phyloP scores from a whole-genome alignment of 2,797 vertebrate genomes.

The Tinamus major region DNA sequence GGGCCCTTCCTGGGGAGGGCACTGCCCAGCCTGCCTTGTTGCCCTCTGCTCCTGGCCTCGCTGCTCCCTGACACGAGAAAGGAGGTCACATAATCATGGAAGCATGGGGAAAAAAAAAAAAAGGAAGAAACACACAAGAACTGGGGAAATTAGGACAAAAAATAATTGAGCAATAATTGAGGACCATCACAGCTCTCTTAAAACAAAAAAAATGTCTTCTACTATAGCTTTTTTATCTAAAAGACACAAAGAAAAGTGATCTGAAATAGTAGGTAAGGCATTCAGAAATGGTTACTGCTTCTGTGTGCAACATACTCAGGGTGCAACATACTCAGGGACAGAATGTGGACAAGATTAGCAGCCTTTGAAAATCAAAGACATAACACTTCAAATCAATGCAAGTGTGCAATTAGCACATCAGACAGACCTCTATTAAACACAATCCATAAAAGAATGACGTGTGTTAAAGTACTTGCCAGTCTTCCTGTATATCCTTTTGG shows the following conservation, averaged over 20 bases:
- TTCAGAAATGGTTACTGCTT: background rate
- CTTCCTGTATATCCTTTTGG: slow-evolving; percentile 47
- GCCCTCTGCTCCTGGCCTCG: background rate
- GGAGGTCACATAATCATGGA: background rate
- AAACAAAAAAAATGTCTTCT: background rate
- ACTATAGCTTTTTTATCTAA: background rate
- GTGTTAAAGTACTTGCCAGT: background rate
- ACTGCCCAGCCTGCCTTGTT: background rate
- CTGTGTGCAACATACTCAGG: background rate
- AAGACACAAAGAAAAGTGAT: background rate
- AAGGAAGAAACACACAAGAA: background rate
- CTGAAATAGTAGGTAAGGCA: background rate
- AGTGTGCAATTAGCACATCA: background rate
- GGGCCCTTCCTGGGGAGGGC: too few relatives aligned
- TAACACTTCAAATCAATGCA: background rate
- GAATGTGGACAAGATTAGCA: background rate
- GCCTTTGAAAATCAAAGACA: background rate
- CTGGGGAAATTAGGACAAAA: background rate
- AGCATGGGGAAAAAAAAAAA: background rate
- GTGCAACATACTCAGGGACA: background rate
- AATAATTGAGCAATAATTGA: background rate
- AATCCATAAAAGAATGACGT: background rate
- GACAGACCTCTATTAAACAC: background rate
- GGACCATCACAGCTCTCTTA: background rate
- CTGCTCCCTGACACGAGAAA: background rate